phyloP scores from a whole-genome alignment of 35 echinoderm and acorn worm species.

The Diadema setosum region DNA sequence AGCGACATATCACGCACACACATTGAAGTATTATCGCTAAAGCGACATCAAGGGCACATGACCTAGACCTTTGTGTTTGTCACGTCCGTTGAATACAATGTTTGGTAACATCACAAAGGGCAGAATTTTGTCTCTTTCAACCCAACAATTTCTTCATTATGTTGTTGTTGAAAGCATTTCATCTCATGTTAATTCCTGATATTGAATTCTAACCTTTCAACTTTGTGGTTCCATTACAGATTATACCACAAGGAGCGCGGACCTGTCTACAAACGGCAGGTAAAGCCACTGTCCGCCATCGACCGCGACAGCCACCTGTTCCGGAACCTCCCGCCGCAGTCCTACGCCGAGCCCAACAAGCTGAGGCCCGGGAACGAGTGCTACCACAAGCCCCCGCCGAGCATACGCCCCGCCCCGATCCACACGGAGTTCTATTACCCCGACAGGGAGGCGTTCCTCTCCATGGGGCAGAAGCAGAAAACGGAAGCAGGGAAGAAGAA shows the following conservation, averaged over 20 bases:
- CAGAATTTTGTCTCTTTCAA: no score
- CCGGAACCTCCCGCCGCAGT: conserved; percentile 26
- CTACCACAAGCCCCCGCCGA: conserved; percentile 74
- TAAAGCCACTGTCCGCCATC: conserved; percentile 33
- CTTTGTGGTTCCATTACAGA: no score
- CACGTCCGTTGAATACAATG: no score
- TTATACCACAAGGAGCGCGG: conserved; percentile 81
- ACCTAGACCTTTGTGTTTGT: no score
- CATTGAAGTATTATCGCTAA: no score
- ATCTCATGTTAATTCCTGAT: no score
- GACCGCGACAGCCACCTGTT: conserved; percentile 78
- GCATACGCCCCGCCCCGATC: conserved; percentile 63
- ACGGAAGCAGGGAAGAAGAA: background rate
- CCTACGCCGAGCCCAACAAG: conserved; percentile 19
- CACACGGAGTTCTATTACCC: conserved; percentile 97
- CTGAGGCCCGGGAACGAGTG: conserved; percentile 68
- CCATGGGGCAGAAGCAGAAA: background rate
- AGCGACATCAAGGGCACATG: no score
- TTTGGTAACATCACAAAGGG: no score
- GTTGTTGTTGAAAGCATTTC: no score
- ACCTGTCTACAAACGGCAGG: conserved; percentile 33
- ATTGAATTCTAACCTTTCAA: no score
- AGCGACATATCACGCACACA: no score
- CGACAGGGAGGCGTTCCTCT: conserved; percentile 66
- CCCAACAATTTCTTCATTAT: no score